A percentile compares a stretch with the other conserved stretches of the same genome.
These are phyloP conservation scores for Atractosteus spatula DNA, from an alignment of 2,113 vertebrate species.

Conservation along the genomic window DNA sequence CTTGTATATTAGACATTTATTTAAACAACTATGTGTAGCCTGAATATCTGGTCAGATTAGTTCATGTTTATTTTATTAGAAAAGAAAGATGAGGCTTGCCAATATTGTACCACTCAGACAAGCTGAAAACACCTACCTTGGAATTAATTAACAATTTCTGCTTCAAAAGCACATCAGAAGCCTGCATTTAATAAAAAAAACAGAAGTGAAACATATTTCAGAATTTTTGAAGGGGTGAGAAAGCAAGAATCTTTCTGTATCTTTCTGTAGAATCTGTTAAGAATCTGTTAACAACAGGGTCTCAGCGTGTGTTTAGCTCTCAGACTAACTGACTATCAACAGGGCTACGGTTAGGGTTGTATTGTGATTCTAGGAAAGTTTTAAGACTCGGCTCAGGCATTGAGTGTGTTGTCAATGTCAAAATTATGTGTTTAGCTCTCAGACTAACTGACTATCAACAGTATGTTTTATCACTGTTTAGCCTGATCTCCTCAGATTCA, in stretches of 20 bases:
- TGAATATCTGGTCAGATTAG: constrained; percentile 10
- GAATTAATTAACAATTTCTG: constrained; percentile 38
- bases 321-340: neutral
- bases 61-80: constrained; percentile 35
- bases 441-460: neutral
- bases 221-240: constrained; percentile 28
- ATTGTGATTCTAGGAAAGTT: too few species aligned
- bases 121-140: constrained; percentile 32
- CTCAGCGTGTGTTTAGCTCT: constrained; percentile 13
- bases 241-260: constrained; percentile 22
- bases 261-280: constrained; percentile 2
- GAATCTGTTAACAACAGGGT: constrained; percentile 26
- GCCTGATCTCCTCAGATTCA: too few species aligned
- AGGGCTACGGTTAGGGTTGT: too few species aligned
- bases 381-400: too few species aligned
- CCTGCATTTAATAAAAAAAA: constrained; percentile 41
- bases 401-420: too few species aligned
- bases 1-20: too few species aligned
- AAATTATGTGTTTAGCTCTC: constrained; percentile 9
- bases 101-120: constrained; percentile 25
- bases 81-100: constrained; percentile 23
- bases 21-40: neutral
- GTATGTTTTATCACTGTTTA: too few species aligned
- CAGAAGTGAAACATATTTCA: constrained; percentile 40
- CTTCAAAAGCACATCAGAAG: constrained; percentile 33